Conservation (phyloP, 2,113 vertebrate species). For the Spea multiplicata region DNA sequence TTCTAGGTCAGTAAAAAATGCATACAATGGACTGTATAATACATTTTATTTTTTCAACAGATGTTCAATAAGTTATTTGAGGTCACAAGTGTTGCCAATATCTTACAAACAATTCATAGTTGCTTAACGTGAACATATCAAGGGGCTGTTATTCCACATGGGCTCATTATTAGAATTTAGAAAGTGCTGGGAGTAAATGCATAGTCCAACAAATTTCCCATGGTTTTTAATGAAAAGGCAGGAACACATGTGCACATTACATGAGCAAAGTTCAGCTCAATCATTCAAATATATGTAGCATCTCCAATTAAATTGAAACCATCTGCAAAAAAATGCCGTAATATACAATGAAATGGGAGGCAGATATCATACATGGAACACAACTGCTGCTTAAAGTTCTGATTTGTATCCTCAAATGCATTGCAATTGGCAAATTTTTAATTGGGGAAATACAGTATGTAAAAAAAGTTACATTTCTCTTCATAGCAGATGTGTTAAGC, state of each 20-base stretch:
- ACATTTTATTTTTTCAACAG: slow-evolving; percentile 39
- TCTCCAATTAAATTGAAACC: slow-evolving; percentile 38
- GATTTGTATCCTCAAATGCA: not conserved
- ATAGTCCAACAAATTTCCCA: slow-evolving; percentile 42
- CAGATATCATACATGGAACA: slow-evolving; percentile 10
- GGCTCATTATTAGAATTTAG: slow-evolving; percentile 46
- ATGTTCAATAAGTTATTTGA: slow-evolving; percentile 46
- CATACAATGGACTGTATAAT: slow-evolving; percentile 22
- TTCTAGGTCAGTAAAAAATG: not conserved
- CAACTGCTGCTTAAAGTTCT: not conserved
- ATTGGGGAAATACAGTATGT: not conserved
- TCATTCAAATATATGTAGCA: slow-evolving; percentile 28
- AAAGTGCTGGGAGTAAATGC: slow-evolving; percentile 47
- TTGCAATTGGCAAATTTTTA: not conserved
- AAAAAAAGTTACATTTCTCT: not conserved
- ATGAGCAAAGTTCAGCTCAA: slow-evolving; percentile 40
- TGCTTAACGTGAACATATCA: slow-evolving; percentile 40
- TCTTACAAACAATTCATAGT: slow-evolving; percentile 37
- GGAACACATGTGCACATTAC: slow-evolving; percentile 39
- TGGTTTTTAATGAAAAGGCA: slow-evolving; percentile 37
- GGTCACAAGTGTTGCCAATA: slow-evolving; percentile 42
- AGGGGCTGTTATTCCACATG: slow-evolving; percentile 43
- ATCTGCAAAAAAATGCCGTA: slow-evolving; percentile 26
- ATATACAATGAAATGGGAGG: not conserved
- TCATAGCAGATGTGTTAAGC: not conserved